phyloP scores from a whole-genome alignment of 2,113 vertebrate genomes.

The Corythaixoides concolor region DNA sequence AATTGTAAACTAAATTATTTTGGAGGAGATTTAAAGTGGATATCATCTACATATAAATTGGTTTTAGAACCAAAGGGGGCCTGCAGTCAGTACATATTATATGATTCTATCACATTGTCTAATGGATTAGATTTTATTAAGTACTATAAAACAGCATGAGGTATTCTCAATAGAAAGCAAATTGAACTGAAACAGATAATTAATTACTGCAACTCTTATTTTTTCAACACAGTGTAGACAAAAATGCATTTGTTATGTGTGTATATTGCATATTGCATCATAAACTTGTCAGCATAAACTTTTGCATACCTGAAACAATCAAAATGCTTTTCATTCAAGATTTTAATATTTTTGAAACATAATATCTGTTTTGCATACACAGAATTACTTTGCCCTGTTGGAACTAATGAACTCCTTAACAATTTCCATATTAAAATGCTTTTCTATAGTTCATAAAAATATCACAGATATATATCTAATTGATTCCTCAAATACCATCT shows the following conservation, averaged over 20 bases:
- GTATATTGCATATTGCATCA: background rate
- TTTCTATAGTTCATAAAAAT: background rate
- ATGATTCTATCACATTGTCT: constrained; percentile 74
- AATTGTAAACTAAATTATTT: constrained; percentile 78
- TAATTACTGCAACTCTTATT: constrained; percentile 72
- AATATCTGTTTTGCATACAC: background rate
- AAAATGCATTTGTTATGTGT: constrained; percentile 22
- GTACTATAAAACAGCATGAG: constrained; percentile 72
- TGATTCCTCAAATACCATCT: background rate
- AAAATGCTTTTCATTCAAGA: constrained; percentile 19
- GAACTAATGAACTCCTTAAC: background rate
- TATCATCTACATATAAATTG: constrained; percentile 87
- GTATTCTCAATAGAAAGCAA: constrained; percentile 64
- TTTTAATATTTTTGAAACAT: background rate
- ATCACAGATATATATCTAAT: background rate
- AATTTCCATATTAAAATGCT: background rate
- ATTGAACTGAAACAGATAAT: constrained; percentile 77
- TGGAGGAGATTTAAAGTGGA: constrained; percentile 72
- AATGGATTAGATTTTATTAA: constrained; percentile 81
- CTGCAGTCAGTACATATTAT: constrained; percentile 71
- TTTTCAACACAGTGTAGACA: constrained; percentile 42
- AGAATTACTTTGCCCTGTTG: background rate
- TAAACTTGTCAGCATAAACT: constrained; percentile 26
- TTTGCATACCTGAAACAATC: background rate
- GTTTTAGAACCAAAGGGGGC: constrained; percentile 73